Conservation (phyloP, 2,797 vertebrate species). For the Clamator glandarius region DNA sequence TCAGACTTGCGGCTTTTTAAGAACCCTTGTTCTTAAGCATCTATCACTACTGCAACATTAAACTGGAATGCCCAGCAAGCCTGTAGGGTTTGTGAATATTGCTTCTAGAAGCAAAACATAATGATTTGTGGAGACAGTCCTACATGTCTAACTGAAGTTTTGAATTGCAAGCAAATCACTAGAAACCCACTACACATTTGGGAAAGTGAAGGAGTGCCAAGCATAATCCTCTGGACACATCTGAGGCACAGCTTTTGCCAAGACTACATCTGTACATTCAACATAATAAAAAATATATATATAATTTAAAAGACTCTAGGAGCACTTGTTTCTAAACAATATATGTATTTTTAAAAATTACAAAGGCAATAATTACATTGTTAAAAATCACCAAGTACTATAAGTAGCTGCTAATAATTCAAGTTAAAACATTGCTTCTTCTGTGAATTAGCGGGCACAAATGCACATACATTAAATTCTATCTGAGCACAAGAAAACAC, state of each 20-base stretch:
- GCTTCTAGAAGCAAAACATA: not conserved
- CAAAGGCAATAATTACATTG: not conserved
- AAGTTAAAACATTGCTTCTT: not conserved
- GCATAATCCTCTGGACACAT: not conserved
- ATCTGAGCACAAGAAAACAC: not conserved
- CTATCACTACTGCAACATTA: not conserved
- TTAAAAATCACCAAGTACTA: not conserved
- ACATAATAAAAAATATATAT: not conserved
- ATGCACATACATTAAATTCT: not conserved
- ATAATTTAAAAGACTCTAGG: not conserved
- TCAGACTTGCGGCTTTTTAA: not conserved
- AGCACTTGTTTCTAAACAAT: not conserved
- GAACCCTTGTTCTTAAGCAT: not conserved
- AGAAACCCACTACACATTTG: not conserved
- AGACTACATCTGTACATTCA: not conserved
- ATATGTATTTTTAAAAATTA: not conserved
- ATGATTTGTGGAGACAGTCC: not conserved
- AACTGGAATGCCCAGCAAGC: not conserved
- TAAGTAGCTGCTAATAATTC: not conserved
- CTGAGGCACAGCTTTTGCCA: not conserved
- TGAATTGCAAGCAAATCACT: not conserved
- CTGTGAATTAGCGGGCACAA: not conserved
- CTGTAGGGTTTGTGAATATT: not conserved
- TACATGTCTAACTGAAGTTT: not conserved
- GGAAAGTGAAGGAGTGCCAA: not conserved